Evolutionary conservation across 1,140 invertebrate genomes (phyloP).

Genomic region (Drosophila arawakana): DNA sequence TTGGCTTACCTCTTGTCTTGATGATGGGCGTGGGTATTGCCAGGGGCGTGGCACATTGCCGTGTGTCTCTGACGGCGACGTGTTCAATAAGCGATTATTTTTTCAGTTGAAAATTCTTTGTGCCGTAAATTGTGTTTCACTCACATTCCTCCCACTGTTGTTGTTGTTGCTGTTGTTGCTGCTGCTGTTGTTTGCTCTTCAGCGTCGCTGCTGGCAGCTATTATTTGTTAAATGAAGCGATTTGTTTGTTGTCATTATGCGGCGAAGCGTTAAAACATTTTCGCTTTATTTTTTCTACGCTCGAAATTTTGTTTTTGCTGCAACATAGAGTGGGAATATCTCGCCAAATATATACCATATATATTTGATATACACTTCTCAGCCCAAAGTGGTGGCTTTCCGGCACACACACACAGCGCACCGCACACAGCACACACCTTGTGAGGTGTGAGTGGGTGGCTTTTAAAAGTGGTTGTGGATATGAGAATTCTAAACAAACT

Average conservation of each 20-base stretch:
- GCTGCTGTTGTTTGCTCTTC: slow-evolving; percentile 54
- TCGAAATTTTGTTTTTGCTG: slow-evolving; percentile 74
- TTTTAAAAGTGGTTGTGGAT: slow-evolving; percentile 50
- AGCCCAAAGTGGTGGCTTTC: slow-evolving; percentile 65
- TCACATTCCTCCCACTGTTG: slow-evolving; percentile 16
- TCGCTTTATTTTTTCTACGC: slow-evolving; percentile 79
- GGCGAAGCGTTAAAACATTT: slow-evolving; percentile 80
- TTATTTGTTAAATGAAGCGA: slow-evolving; percentile 83
- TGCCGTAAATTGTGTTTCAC: slow-evolving; percentile 69
- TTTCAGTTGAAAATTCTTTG: slow-evolving; percentile 72
- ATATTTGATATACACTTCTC: slow-evolving; percentile 5
- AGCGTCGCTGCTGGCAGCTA: slow-evolving; percentile 68
- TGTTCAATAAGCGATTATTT: slow-evolving; percentile 83
- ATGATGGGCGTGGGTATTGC: not conserved
- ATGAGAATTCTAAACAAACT: slow-evolving; percentile 75
- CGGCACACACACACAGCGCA: slow-evolving; percentile 36
- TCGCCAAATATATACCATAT: slow-evolving; percentile 1
- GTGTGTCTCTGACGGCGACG: slow-evolving; percentile 38
- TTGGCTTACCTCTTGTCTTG: slow-evolving; percentile 36
- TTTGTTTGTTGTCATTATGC: slow-evolving; percentile 82
- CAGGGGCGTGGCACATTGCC: slow-evolving; percentile 51
- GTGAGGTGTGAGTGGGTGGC: slow-evolving; percentile 24
- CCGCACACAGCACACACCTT: slow-evolving; percentile 28
- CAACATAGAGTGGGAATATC: not conserved
- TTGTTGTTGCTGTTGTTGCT: slow-evolving; percentile 22